Evolutionary conservation across 2,113 vertebrate genomes (phyloP).

Genomic region (Petrocephalus microphthalmus): DNA sequence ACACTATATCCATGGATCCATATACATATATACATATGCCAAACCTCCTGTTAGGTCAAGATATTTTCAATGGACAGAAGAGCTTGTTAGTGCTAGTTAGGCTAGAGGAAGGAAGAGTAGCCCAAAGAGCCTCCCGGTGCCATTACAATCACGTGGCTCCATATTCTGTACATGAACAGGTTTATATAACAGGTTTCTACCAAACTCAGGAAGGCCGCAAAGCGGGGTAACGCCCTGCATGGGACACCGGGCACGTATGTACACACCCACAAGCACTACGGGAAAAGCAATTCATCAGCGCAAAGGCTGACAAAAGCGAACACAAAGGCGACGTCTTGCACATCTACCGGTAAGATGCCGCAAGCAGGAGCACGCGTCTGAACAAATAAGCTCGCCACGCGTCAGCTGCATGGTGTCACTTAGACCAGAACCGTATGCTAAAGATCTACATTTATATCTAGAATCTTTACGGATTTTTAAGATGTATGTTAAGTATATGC

Average conservation of each 20-base stretch:
- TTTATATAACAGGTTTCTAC: neutral
- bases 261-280: neutral
- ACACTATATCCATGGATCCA: neutral
- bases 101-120: neutral
- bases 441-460: neutral
- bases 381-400: neutral
- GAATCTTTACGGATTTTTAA: neutral
- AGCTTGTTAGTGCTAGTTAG: neutral
- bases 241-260: neutral
- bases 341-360: neutral
- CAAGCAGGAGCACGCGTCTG: neutral
- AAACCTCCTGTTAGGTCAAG: neutral
- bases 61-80: neutral
- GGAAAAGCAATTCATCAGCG: neutral
- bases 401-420: neutral
- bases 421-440: neutral
- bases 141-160: neutral
- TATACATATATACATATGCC: neutral
- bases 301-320: neutral
- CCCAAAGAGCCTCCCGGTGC: neutral
- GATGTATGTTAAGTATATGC: neutral
- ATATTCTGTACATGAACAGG: neutral
- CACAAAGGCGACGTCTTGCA: no score
- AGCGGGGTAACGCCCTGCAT: neutral
- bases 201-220: neutral